Evolutionary conservation across 2,113 vertebrate species (phyloP).

Genomic region (Pseudorasbora parva): DNA sequence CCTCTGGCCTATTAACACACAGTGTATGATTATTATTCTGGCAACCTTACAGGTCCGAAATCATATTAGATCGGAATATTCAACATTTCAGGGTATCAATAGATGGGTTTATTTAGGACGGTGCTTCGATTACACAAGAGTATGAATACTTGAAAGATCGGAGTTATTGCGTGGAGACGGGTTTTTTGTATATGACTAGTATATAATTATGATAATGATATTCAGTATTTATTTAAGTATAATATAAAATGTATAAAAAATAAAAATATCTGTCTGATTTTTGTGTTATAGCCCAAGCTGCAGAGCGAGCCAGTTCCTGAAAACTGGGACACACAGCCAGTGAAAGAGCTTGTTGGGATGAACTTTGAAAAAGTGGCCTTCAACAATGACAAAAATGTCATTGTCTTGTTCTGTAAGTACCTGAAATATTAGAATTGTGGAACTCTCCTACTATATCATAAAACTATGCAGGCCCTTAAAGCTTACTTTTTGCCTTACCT

Average conservation of each 20-base stretch:
- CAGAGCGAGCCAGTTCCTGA: constrained; percentile 86
- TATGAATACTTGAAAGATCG: too few species aligned
- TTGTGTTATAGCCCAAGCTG: constrained; percentile 77
- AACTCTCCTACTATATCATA: background rate
- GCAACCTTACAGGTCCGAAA: too few species aligned
- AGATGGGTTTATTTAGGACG: too few species aligned
- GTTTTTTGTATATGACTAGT: too few species aligned
- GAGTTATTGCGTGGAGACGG: too few species aligned
- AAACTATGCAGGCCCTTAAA: background rate
- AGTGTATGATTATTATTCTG: too few species aligned
- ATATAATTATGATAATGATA: background rate
- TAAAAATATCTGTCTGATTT: background rate
- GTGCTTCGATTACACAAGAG: too few species aligned
- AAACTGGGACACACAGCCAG: constrained; percentile 84
- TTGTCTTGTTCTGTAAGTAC: constrained; percentile 90
- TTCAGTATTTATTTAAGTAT: background rate
- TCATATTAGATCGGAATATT: too few species aligned
- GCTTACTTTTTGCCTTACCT: too few species aligned
- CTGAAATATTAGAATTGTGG: background rate
- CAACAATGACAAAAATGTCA: constrained; percentile 82
- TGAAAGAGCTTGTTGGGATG: constrained; percentile 88
- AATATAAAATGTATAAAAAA: background rate
- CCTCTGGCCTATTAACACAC: too few species aligned
- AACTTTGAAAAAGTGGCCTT: constrained; percentile 87
- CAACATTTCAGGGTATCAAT: too few species aligned